Evolutionary conservation across 2,113 vertebrate species (phyloP), one percentile per base, ranked within the genome.

Genomic region (Steatornis caripensis): DNA sequence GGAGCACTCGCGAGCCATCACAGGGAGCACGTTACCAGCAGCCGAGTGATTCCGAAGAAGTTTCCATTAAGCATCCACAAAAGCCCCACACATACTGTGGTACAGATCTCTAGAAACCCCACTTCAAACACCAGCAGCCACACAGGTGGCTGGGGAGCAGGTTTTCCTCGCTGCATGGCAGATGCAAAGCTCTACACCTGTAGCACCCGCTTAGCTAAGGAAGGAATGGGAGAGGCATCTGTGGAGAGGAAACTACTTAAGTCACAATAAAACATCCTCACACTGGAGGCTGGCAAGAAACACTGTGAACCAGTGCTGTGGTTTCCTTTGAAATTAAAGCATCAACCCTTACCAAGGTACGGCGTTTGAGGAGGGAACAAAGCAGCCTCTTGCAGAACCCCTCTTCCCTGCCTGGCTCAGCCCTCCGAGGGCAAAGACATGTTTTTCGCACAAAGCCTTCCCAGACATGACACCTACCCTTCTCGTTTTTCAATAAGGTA

Each of bases 1-100:
- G 16, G 54, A 75, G 24, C 0, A 1, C 55, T 58, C 22, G 46
- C 0, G 3, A 84, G 41, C 51, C 41, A 37, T 16, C 58, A 26
- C 5, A 3, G 34, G n/a, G 60, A 71, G 69, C 36, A 48, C 0
- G 0, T 19, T 21, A 51, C 27, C 1, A 1, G 23, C 64, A 64
- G 48, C n/a, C 0, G 1, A 49, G 32, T 7, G 70, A 74, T 64
- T 46, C 1, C 1, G 11, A 37, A 43, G 23, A n/a, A 84, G 46
- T 11, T 84, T 32, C 43, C 4, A 3, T 34, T 43, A 54, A 62
- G 23, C 46, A 26, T 13, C 49, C 51, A 36, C 30, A 37, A 68
- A 68, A 70, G 19, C 17, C n/a, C 41, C 41, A 24, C 12, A 69
- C 17, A 71, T 8, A 64, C 13, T 1, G 0, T 26, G 34, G 20